Conservation (phyloP, 1,140 invertebrate species). For the Brachionus calyciflorus region DNA sequence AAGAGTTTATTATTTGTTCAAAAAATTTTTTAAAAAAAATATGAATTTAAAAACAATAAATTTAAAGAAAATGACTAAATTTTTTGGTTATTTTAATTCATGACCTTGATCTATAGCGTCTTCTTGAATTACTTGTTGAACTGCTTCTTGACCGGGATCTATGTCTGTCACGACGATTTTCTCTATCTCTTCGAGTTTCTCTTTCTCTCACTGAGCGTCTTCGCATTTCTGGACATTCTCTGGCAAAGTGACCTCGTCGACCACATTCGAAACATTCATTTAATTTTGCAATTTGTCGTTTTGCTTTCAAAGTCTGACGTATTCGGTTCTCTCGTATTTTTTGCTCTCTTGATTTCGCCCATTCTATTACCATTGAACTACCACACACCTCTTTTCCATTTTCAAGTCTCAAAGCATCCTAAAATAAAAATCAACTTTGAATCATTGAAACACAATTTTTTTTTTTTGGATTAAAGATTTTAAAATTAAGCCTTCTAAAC, state of each 20-base stretch:
- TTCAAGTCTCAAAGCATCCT: conserved; percentile 63
- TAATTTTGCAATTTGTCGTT: not conserved
- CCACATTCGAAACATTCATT: conserved; percentile 76
- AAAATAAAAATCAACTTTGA: conserved; percentile 38
- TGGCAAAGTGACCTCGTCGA: conserved; percentile 77
- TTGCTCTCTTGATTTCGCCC: conserved; percentile 57
- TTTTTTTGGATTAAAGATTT: no score
- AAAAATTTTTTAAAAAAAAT: no score
- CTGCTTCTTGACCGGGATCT: conserved; percentile 5
- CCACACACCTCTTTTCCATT: conserved; percentile 61
- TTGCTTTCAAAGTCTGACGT: not conserved
- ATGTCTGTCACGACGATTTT: not conserved
- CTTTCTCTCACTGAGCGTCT: not conserved
- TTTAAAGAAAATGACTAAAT: no score
- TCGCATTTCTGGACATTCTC: conserved; percentile 66
- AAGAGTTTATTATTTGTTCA: no score
- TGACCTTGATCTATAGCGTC: conserved; percentile 3
- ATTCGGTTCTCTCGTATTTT: conserved; percentile 18
- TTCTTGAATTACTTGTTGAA: not conserved
- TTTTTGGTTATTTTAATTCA: not conserved
- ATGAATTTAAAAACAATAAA: no score
- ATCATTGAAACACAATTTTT: no score
- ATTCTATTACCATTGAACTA: conserved; percentile 62
- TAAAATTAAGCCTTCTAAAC: no score
- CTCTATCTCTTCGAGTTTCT: not conserved